These are phyloP conservation scores for Lepeophtheirus salmonis DNA, from an alignment of 1,140 invertebrate genomes.

Conservation along the genomic window DNA sequence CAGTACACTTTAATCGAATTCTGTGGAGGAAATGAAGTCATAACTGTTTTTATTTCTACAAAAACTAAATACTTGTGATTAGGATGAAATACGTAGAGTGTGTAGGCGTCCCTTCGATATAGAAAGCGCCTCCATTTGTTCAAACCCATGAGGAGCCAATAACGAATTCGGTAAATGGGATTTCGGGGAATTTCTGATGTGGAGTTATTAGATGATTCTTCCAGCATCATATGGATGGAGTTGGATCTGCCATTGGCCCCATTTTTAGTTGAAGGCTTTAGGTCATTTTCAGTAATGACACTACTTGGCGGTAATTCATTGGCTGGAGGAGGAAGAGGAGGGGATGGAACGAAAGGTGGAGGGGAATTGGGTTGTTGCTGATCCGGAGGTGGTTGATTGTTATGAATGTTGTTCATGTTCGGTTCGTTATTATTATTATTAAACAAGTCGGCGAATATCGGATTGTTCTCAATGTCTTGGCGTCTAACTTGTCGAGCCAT, in stretches of 20 bases:
- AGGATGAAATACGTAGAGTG: slow-evolving; percentile 10
- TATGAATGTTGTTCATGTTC: neutral
- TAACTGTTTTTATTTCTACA: neutral
- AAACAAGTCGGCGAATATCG: slow-evolving; percentile 15
- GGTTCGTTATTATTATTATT: neutral
- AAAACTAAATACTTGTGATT: slow-evolving; percentile 15
- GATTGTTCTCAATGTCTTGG: slow-evolving; percentile 17
- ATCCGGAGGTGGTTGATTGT: neutral
- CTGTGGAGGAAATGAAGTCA: slow-evolving; percentile 1
- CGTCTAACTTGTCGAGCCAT: slow-evolving; percentile 9
- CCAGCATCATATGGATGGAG: slow-evolving; percentile 7
- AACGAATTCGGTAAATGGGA: neutral
- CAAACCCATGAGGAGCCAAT: neutral
- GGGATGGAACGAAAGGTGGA: neutral
- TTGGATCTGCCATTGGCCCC: slow-evolving; percentile 11
- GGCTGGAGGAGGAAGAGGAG: neutral
- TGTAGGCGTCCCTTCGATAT: slow-evolving; percentile 10
- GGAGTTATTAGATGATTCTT: neutral
- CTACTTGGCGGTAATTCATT: too few species aligned
- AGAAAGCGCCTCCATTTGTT: neutral
- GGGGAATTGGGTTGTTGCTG: too few species aligned
- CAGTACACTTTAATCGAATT: slow-evolving; percentile 10
- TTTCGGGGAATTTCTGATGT: neutral
- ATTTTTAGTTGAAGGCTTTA: slow-evolving; percentile 1
- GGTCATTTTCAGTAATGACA: too few species aligned